Conservation (phyloP, 1,140 invertebrate genomes). For the Drosophila nebulosa region DNA sequence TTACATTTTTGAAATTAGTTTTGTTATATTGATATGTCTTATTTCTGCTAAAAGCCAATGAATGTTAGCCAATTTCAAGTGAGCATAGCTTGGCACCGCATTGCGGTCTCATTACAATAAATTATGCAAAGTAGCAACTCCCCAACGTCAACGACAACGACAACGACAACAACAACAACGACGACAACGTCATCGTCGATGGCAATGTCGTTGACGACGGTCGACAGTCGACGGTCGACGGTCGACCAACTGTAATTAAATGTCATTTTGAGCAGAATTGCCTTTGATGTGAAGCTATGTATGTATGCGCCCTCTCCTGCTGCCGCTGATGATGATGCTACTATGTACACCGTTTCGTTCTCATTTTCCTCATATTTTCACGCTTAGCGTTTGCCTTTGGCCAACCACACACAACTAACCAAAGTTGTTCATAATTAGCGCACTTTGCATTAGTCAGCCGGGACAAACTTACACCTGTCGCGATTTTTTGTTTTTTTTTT, state of each 20-base stretch:
- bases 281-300: conserved; percentile 46
- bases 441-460: conserved; percentile 55
- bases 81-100: conserved; percentile 13
- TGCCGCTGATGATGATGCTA: neutral
- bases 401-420: conserved; percentile 15
- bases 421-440: conserved; percentile 68
- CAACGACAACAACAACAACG: conserved; percentile 28
- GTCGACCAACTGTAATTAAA: conserved; percentile 57
- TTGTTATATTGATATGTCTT: neutral
- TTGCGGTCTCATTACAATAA: conserved; percentile 70
- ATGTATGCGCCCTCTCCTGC: conserved; percentile 3
- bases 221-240: neutral
- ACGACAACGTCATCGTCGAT: conserved; percentile 22
- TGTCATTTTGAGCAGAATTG: conserved; percentile 53
- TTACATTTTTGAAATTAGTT: neutral
- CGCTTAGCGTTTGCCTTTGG: conserved; percentile 13
- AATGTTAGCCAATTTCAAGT: too few relatives aligned
- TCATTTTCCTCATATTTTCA: conserved; percentile 1
- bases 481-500: neutral
- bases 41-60: neutral
- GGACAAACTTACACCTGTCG: conserved; percentile 47
- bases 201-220: conserved; percentile 1
- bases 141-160: conserved; percentile 18
- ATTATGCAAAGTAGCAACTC: conserved; percentile 58
- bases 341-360: neutral